Evolutionary conservation across 1,140 invertebrate species (phyloP).

Genomic region (Scylla paramamosain): DNA sequence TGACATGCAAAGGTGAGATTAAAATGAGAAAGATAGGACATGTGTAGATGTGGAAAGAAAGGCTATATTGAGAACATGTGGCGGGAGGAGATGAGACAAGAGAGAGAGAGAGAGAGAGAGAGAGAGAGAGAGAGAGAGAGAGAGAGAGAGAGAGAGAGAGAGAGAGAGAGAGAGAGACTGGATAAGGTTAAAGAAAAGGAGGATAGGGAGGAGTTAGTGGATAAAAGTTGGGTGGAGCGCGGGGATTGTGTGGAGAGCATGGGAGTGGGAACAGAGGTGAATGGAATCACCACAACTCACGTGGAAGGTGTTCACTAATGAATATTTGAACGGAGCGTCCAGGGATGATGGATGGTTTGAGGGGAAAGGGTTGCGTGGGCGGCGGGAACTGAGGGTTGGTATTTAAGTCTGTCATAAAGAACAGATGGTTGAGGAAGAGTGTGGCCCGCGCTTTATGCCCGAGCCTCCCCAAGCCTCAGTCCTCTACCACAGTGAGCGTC

Average conservation of each 20-base stretch:
- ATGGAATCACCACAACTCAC: conserved; percentile 18
- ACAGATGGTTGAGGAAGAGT: background rate
- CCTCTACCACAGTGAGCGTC: background rate
- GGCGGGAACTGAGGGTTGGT: background rate
- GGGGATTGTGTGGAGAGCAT: background rate
- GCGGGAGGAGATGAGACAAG: no score
- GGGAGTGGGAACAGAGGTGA: background rate
- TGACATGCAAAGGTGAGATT: background rate
- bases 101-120: no score
- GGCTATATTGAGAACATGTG: background rate
- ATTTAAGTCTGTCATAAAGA: background rate
- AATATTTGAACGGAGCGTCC: background rate
- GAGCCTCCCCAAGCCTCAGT: background rate
- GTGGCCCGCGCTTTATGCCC: background rate
- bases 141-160: no score
- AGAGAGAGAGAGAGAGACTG: background rate
- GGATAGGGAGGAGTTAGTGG: background rate
- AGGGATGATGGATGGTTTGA: background rate
- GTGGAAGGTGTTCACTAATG: conserved; percentile 3
- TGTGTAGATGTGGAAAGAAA: background rate
- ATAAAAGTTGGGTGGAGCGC: no score
- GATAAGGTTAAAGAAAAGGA: background rate
- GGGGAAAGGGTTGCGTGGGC: conserved; percentile 1
- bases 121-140: no score
- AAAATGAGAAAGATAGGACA: background rate